Percentiles rank a stretch among this genome's conserved stretches.
phyloP scores from a whole-genome alignment of 1,140 invertebrate genomes.

The Tetramorium simillimum region DNA sequence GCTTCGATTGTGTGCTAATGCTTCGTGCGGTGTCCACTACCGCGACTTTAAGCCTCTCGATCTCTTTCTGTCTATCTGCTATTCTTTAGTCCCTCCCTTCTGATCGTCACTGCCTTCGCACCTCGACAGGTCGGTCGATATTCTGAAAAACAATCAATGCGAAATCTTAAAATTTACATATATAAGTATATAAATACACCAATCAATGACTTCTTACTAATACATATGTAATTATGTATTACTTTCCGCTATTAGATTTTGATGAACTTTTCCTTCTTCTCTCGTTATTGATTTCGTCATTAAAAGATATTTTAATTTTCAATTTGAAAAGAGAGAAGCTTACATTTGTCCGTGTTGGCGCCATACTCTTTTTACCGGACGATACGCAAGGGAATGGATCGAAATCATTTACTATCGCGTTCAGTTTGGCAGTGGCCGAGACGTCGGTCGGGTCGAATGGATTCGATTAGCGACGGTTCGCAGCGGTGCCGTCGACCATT shows the following conservation, averaged over 20 bases:
- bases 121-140: neutral
- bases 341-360: neutral
- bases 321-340: neutral
- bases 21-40: slow-evolving; percentile 74
- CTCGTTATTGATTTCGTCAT: neutral
- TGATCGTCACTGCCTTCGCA: slow-evolving; percentile 21
- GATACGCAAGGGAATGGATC: slow-evolving; percentile 40
- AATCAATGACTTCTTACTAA: neutral
- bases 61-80: slow-evolving; percentile 33
- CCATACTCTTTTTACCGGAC: slow-evolving; percentile 9
- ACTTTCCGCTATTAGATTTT: neutral
- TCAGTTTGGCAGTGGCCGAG: slow-evolving; percentile 19
- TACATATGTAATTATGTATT: neutral
- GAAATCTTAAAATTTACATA: neutral
- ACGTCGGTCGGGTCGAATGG: slow-evolving; percentile 54
- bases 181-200: neutral
- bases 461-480: slow-evolving; percentile 66
- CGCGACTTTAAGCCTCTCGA: slow-evolving; percentile 63
- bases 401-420: slow-evolving; percentile 62
- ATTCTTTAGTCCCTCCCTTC: neutral
- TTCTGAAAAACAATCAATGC: neutral
- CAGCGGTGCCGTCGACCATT: slow-evolving; percentile 47
- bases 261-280: neutral
- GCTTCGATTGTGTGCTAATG: slow-evolving; percentile 85
- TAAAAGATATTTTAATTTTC: neutral